Evolutionary conservation across 2,113 vertebrate genomes (phyloP).

Genomic region (Misgurnus mizolepis): DNA sequence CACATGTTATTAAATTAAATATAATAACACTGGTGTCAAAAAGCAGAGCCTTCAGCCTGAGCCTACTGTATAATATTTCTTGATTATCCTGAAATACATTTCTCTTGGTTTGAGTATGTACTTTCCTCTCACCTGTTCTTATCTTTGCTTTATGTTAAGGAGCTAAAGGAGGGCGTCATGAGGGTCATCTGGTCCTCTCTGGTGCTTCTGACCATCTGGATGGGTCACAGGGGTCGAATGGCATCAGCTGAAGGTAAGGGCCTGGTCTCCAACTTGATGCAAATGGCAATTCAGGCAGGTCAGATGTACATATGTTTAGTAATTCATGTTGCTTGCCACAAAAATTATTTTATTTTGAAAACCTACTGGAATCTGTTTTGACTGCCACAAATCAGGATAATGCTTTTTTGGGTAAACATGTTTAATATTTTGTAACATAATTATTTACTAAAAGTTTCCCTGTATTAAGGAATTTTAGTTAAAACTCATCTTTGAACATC

Average conservation of each 20-base stretch:
- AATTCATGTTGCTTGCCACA: not conserved
- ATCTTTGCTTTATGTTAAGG: conserved; percentile 57
- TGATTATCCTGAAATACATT: not conserved
- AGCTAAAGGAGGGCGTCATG: conserved; percentile 68
- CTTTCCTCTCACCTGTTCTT: not conserved
- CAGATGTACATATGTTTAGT: too few species aligned
- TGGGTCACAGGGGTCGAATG: conserved; percentile 62
- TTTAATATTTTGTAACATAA: too few species aligned
- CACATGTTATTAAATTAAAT: not conserved
- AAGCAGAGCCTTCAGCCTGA: not conserved
- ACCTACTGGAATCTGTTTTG: not conserved
- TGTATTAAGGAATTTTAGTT: too few species aligned
- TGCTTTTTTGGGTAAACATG: too few species aligned
- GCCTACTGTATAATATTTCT: not conserved
- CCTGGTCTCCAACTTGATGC: not conserved
- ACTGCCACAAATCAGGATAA: not conserved
- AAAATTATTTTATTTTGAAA: not conserved
- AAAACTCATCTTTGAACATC: too few species aligned
- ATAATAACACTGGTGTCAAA: not conserved
- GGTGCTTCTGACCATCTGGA: conserved; percentile 66
- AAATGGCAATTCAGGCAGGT: not conserved
- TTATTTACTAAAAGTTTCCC: too few species aligned
- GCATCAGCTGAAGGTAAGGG: conserved; percentile 67
- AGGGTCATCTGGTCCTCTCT: conserved; percentile 67
- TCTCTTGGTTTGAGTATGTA: not conserved